Evolutionary conservation across 2,888 invertebrate genomes (phyloP).

Genomic region (Meganola albula): DNA sequence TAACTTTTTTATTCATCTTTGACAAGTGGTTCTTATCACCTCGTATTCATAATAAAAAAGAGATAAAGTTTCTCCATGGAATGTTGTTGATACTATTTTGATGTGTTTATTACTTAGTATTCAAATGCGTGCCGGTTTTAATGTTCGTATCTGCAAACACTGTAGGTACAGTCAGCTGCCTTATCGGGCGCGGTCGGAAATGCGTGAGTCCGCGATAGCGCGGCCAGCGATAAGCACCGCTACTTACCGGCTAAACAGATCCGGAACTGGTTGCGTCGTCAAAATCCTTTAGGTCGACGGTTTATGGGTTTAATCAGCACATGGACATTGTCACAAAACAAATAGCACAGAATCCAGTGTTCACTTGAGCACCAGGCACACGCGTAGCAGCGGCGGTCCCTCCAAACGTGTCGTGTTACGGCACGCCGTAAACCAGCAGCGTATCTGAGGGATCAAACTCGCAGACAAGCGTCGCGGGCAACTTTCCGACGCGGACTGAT

Average conservation of each 20-base stretch:
- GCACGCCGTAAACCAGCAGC: conserved; percentile 77
- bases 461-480: conserved; percentile 69
- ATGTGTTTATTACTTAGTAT: too few relatives aligned
- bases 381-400: conserved; percentile 69
- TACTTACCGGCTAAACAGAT: conserved; percentile 76
- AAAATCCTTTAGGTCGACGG: conserved; percentile 61
- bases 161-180: conserved; percentile 43
- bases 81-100: too few relatives aligned
- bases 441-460: conserved; percentile 75
- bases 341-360: conserved; percentile 68
- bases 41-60: too few relatives aligned
- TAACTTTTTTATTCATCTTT: too few relatives aligned
- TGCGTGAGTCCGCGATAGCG: conserved; percentile 75
- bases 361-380: conserved; percentile 69
- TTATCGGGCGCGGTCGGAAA: conserved; percentile 78
- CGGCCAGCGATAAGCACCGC: conserved; percentile 72
- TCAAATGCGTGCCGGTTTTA: conserved; percentile 29
- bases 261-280: conserved; percentile 72
- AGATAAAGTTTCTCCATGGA: too few relatives aligned
- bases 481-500: conserved; percentile 74
- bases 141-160: conserved; percentile 44
- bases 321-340: conserved; percentile 70
- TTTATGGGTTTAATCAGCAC: conserved; percentile 61
- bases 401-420: conserved; percentile 79
- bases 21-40: too few relatives aligned